Evolutionary conservation across 2,888 invertebrate species (phyloP).

Genomic region (Nycteola revayana): DNA sequence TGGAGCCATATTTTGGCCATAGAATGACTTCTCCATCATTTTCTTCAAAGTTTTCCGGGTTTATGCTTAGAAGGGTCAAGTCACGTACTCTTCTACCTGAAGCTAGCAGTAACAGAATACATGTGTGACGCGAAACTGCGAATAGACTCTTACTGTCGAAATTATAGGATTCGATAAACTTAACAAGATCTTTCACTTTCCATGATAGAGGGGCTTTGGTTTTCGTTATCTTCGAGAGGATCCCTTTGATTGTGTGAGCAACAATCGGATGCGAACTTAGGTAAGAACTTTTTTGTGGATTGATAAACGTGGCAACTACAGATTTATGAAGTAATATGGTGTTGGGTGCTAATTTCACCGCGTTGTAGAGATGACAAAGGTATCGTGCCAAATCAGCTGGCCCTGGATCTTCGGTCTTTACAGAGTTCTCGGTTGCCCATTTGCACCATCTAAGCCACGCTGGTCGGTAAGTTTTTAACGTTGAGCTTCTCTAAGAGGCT

Average conservation of each 20-base stretch:
- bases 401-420: no score
- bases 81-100: background rate
- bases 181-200: no score
- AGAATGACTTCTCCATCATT: background rate
- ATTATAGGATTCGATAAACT: no score
- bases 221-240: no score
- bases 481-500: background rate
- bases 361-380: background rate
- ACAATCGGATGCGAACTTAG: background rate
- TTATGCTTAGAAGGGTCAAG: background rate
- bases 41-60: background rate
- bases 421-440: background rate
- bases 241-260: background rate
- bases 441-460: background rate
- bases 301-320: background rate
- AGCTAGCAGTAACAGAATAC: background rate
- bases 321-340: background rate
- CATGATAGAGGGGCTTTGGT: no score
- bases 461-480: background rate
- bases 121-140: background rate
- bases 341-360: background rate
- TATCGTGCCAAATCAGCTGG: background rate
- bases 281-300: no score
- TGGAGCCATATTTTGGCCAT: background rate
- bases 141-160: background rate